phyloP scores from a whole-genome alignment of 2,888 invertebrate species.

The Drosophila siamana region DNA sequence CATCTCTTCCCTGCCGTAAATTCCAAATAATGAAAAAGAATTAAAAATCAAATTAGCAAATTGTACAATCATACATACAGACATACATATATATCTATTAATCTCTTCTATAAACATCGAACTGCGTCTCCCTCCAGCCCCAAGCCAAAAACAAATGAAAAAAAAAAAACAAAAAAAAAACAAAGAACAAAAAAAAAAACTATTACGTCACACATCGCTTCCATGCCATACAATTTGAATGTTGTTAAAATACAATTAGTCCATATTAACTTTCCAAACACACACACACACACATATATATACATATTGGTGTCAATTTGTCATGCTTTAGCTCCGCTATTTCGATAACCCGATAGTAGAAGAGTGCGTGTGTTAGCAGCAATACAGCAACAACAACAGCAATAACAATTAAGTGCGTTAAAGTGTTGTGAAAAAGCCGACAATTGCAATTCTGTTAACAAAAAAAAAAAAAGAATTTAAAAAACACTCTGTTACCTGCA shows the following conservation, averaged over 20 bases:
- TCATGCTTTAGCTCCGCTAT: conserved; percentile 7
- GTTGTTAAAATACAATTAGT: conserved; percentile 14
- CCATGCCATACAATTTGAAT: conserved; percentile 29
- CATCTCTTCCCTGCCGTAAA: conserved; percentile 4
- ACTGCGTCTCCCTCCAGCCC: conserved; percentile 31
- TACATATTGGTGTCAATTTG: conserved; percentile 12
- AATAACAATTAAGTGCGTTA: background rate
- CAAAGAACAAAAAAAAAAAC: conserved; percentile 15
- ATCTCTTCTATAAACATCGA: conserved; percentile 29
- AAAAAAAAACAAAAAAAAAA: background rate
- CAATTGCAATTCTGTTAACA: background rate
- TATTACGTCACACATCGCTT: conserved; percentile 30
- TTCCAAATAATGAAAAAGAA: conserved; percentile 8
- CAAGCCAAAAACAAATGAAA: background rate
- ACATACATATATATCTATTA: conserved; percentile 10
- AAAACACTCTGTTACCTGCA: conserved; percentile 3
- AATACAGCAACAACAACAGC: background rate
- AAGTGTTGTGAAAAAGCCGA: conserved; percentile 3
- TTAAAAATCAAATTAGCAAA: conserved; percentile 38
- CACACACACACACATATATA: conserved; percentile 20
- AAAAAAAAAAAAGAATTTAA: background rate
- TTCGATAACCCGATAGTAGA: background rate
- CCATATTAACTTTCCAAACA: conserved; percentile 4
- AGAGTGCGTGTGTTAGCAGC: conserved; percentile 12
- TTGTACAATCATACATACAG: conserved; percentile 48